Percentiles rank a stretch among this genome's conserved stretches.
These are phyloP conservation scores for Diplolepis rosae DNA, from an alignment of 2,888 invertebrate genomes.

Conservation along the genomic window DNA sequence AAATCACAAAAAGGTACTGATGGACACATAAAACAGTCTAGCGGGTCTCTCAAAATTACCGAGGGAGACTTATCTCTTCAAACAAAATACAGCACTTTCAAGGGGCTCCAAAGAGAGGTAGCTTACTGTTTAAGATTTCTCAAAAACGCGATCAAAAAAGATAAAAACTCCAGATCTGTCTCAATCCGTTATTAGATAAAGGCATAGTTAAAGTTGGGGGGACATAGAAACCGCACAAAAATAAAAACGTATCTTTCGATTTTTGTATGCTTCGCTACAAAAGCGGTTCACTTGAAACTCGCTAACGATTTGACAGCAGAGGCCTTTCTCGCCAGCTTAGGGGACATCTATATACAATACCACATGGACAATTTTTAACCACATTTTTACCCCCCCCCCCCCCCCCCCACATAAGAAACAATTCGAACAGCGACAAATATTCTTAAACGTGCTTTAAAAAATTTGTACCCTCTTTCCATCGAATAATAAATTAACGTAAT, in stretches of 20 bases:
- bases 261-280: slow-evolving; percentile 59
- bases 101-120: neutral
- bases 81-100: neutral
- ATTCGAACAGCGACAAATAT: neutral
- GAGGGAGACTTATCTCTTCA: too few relatives aligned
- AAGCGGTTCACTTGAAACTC: slow-evolving; percentile 61
- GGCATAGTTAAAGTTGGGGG: too few relatives aligned
- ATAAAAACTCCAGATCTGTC: too few relatives aligned
- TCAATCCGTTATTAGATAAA: neutral
- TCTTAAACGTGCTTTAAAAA: neutral
- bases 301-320: slow-evolving; percentile 56
- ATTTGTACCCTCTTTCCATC: neutral
- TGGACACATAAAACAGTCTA: too few relatives aligned
- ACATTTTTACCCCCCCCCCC: too few relatives aligned
- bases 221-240: slow-evolving; percentile 35
- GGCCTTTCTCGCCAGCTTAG: slow-evolving; percentile 57
- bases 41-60: too few relatives aligned
- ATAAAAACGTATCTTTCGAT: slow-evolving; percentile 48
- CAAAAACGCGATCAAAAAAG: too few relatives aligned
- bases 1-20: too few relatives aligned
- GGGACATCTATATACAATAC: neutral
- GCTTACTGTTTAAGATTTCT: neutral
- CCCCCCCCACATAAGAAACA: too few relatives aligned
- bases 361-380: too few relatives aligned
- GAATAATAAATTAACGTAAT: too few relatives aligned